phyloP scores from a whole-genome alignment of 2,113 vertebrate genomes.

The Hippocampus guttulatus region DNA sequence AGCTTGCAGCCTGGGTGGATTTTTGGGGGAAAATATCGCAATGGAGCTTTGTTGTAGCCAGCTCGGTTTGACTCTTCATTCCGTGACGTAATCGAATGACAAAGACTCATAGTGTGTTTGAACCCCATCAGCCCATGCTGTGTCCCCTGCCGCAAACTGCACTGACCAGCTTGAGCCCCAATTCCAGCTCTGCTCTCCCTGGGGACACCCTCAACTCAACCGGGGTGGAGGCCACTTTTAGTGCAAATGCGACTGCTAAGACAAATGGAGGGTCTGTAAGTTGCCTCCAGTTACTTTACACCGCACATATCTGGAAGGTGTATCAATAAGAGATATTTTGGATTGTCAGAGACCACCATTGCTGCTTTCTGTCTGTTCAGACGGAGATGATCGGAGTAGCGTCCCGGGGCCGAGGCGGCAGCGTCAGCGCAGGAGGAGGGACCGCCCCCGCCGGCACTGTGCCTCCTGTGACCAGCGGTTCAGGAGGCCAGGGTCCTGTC shows the following conservation, averaged over 20 bases:
- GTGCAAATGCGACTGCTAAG: constrained; percentile 61
- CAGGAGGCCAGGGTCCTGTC: constrained; percentile 70
- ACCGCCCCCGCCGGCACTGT: constrained; percentile 17
- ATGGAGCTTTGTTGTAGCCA: neutral
- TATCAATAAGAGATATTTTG: neutral
- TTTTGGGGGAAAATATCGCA: constrained; percentile 1
- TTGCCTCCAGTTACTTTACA: neutral
- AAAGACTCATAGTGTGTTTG: constrained; percentile 8
- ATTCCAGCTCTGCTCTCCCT: constrained; percentile 85
- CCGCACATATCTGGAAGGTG: neutral
- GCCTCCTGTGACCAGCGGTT: constrained; percentile 20
- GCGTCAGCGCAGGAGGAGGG: constrained; percentile 36
- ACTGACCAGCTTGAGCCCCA: constrained; percentile 77
- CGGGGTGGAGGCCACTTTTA: constrained; percentile 77
- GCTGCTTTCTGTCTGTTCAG: constrained; percentile 50
- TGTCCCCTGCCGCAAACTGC: constrained; percentile 80
- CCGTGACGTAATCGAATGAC: neutral
- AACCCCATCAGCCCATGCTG: constrained; percentile 66
- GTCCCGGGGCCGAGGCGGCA: constrained; percentile 57
- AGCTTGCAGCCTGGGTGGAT: neutral
- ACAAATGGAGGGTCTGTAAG: constrained; percentile 63
- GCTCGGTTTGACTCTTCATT: neutral
- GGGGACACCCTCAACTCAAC: constrained; percentile 86
- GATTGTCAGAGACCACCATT: neutral
- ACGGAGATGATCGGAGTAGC: constrained; percentile 59